phyloP scores from a whole-genome alignment of 2,888 invertebrate genomes.

The Caenorhabditis plicata region DNA sequence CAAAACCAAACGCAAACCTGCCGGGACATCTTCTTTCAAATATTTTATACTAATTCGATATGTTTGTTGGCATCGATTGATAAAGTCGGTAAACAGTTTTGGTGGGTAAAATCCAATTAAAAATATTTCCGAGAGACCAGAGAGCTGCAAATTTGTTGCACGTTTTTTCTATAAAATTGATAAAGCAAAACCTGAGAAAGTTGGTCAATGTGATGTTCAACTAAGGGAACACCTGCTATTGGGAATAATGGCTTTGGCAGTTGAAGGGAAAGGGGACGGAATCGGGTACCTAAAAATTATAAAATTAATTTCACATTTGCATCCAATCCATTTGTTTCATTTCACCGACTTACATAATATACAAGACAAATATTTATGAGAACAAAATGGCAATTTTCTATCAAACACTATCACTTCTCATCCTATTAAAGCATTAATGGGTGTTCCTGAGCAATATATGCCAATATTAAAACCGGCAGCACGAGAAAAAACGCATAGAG shows the following conservation, averaged over 20 bases:
- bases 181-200: conserved; percentile 70
- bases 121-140: conserved; percentile 83
- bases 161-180: background rate
- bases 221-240: conserved; percentile 89
- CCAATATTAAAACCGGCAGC: conserved; percentile 56
- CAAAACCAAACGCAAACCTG: background rate
- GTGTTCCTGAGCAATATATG: conserved; percentile 46
- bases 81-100: conserved; percentile 82
- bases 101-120: conserved; percentile 89
- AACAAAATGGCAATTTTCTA: too few species aligned
- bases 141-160: conserved; percentile 70
- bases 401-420: too few species aligned
- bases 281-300: conserved; percentile 81
- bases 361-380: background rate
- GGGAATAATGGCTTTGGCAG: conserved; percentile 97
- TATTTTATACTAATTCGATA: conserved; percentile 70
- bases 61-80: conserved; percentile 73
- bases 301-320: conserved; percentile 8
- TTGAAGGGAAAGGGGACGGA: conserved; percentile 91
- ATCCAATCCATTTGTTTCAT: background rate
- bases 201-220: conserved; percentile 95
- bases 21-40: conserved; percentile 83
- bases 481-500: conserved; percentile 61
- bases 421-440: conserved; percentile 40
- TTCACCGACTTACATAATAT: background rate